Base-by-base conservation (phyloP, 2,888 invertebrate species). In the Portevinia maculata region DNA sequence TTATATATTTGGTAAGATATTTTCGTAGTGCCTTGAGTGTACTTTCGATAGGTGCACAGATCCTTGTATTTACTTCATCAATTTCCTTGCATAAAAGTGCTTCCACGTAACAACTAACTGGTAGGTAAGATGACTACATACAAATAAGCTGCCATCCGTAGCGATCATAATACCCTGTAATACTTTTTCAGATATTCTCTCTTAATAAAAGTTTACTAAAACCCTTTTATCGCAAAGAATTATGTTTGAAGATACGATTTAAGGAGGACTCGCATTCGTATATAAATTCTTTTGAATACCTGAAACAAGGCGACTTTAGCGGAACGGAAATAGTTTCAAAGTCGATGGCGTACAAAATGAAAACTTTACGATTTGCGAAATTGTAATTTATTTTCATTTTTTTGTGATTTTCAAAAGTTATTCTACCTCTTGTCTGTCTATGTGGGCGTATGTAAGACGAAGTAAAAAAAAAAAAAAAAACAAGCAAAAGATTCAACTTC, bases 331-430 rank as follows among this genome's bases (percentile, higher is more conserved):
- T 60, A 57, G 17, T 67, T 79, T 21, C 15, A 34, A 79, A 74
- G 67, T 67, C 74, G 67, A 62, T 53, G 39, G 55, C 37, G 52
- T 34, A 52, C 65, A 50, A 60, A 73, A 57, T 67, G 48, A 5
- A 74, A 79, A 79, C 60, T 74, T 79, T 48, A 67, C 57, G 30
- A 64, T 34, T 64, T 79, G 46, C 60, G 48, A 79, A 79, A 60
- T 74, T 79, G 32, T 17, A 21, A 70, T 53, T 59, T 17, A 44
- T 71, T 24, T 37, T 13, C 28, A 32, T 24, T 13, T 24, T 11
- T 2, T 24, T 53, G 37, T 15, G 53, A 32, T 13, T 28, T 19
- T 17, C 17, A 46, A 57, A 69, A 48, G 57, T 57, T 48, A 19
- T n/a, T 41, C 39, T 52, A n/a, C 48, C 57, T 11, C 3, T 13